phyloP scores from a whole-genome alignment of 2,113 vertebrate genomes.

The Nymphicus hollandicus region DNA sequence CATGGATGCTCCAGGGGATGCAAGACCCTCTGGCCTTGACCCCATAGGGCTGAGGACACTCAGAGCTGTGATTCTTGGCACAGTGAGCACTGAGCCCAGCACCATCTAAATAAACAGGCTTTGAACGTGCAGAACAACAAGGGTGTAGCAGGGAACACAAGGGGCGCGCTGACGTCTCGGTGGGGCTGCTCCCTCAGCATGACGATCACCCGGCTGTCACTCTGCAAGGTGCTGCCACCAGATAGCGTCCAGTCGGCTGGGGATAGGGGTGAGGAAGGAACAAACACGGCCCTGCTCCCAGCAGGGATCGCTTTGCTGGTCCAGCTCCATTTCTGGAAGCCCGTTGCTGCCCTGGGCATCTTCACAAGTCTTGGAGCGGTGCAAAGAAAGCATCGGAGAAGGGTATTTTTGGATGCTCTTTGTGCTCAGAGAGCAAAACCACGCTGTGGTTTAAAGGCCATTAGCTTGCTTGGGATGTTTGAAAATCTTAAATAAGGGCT shows the following conservation, averaged over 20 bases:
- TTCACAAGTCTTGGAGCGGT: neutral
- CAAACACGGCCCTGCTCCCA: neutral
- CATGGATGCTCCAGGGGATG: rapidly evolving
- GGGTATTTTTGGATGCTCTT: neutral
- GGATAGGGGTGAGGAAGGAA: neutral
- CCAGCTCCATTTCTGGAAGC: neutral
- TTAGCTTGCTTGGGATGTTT: neutral
- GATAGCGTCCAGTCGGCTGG: neutral
- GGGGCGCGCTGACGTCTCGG: rapidly evolving
- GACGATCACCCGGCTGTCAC: neutral
- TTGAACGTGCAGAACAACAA: neutral
- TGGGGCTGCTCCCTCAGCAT: neutral
- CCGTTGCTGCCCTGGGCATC: rapidly evolving
- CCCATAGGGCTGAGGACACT: rapidly evolving
- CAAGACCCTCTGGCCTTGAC: rapidly evolving
- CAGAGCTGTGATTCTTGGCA: neutral
- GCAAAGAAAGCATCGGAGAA: rapidly evolving
- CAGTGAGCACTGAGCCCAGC: neutral
- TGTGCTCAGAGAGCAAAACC: neutral
- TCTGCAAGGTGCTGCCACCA: neutral
- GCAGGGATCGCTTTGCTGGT: rapidly evolving
- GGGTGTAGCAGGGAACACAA: rapidly evolving
- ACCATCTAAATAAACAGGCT: rapidly evolving
- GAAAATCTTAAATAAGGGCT: neutral
- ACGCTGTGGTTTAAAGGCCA: neutral